These are phyloP conservation scores for Psittacula echo DNA, from an alignment of 2,797 vertebrate species.

Conservation along the genomic window DNA sequence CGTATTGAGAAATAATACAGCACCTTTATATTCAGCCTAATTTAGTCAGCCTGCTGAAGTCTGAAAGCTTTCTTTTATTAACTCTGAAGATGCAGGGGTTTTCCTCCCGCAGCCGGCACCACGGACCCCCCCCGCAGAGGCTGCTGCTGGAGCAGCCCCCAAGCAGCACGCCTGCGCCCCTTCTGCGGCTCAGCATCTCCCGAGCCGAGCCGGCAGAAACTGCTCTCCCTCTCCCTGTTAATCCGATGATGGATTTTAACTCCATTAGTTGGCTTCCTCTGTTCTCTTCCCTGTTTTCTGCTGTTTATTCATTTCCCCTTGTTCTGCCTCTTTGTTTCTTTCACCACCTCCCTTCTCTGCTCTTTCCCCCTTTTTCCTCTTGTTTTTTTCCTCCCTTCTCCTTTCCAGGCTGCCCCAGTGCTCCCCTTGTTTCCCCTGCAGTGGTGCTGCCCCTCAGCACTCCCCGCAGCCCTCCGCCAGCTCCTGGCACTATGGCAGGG, in stretches of 20 bases:
- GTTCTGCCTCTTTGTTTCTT: not conserved
- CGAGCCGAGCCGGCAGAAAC: not conserved
- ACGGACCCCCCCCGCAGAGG: fast-evolving
- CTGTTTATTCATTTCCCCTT: not conserved
- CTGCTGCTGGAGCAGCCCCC: not conserved
- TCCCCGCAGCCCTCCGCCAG: conserved; percentile 72
- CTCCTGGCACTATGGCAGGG: conserved; percentile 26
- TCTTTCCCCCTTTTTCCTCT: not conserved
- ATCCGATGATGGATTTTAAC: conserved; percentile 17
- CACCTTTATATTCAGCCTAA: conserved; percentile 74
- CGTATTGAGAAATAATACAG: conserved; percentile 71
- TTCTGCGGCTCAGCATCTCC: not conserved
- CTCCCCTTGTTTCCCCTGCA: not conserved
- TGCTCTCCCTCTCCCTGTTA: not conserved
- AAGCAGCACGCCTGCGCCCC: not conserved
- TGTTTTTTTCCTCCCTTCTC: not conserved
- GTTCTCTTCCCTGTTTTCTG: not conserved
- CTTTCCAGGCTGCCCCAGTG: not conserved
- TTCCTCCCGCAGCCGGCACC: not conserved
- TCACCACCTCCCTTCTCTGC: not conserved
- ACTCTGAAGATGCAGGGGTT: conserved; percentile 13
- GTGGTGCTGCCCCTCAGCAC: not conserved
- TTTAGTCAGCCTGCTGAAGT: conserved; percentile 64
- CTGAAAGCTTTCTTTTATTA: conserved; percentile 69
- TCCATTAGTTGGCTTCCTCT: conserved; percentile 40